Evolutionary conservation across 2,113 vertebrate species (phyloP).

Genomic region (Cyphomyrus discorhynchus): DNA sequence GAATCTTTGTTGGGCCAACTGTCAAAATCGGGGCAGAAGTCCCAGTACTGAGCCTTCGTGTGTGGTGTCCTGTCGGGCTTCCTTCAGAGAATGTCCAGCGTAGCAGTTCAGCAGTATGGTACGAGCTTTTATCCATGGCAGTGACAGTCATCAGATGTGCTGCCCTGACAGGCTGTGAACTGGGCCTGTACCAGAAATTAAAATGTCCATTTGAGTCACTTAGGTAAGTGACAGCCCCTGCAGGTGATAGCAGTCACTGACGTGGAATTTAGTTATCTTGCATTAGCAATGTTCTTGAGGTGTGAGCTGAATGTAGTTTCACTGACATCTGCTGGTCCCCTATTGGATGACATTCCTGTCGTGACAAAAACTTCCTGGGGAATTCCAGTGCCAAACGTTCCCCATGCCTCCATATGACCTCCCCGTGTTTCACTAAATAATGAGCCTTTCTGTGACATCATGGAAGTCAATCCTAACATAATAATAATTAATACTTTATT

Average conservation of each 20-base stretch:
- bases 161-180: background rate
- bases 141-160: background rate
- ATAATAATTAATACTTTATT: too few species aligned
- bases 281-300: background rate
- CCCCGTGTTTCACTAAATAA: background rate
- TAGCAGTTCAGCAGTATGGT: background rate
- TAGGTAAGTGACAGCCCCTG: background rate
- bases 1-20: background rate
- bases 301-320: background rate
- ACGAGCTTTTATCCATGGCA: background rate
- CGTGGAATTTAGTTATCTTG: background rate
- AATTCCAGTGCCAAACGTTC: background rate
- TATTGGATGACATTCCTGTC: background rate
- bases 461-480: background rate
- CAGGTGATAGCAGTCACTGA: background rate
- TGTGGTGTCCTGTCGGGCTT: background rate
- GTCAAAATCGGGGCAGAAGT: background rate
- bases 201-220: background rate
- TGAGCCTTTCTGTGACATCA: background rate
- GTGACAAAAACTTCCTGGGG: background rate
- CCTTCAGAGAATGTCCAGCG: background rate
- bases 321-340: background rate
- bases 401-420: background rate
- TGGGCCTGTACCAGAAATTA: background rate
- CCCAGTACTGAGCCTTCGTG: background rate